These are phyloP conservation scores for Andrena marginata DNA, from an alignment of 2,888 invertebrate species.

Conservation along the genomic window DNA sequence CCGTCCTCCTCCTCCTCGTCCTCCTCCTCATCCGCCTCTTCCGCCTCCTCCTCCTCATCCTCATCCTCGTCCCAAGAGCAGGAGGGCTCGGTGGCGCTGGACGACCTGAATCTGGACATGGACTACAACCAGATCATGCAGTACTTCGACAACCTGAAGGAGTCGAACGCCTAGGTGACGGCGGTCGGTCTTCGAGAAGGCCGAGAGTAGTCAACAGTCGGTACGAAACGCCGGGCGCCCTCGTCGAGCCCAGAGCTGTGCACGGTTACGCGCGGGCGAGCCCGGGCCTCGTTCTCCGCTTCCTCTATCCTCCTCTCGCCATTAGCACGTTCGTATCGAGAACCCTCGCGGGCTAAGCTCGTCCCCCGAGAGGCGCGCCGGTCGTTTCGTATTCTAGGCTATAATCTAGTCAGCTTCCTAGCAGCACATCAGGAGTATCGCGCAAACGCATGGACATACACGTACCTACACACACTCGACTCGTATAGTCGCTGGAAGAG, in stretches of 20 bases:
- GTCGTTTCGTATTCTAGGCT: constrained; percentile 76
- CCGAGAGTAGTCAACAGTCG: constrained; percentile 74
- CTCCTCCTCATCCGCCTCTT: constrained; percentile 67
- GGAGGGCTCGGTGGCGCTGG: constrained; percentile 90
- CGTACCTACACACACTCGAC: constrained; percentile 32
- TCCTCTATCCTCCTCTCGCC: constrained; percentile 46
- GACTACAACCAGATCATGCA: constrained; percentile 99
- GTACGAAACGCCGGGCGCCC: constrained; percentile 63
- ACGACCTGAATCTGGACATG: constrained; percentile 94
- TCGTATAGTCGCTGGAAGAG: neutral
- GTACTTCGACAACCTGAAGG: constrained; percentile 99
- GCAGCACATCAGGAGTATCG: constrained; percentile 80
- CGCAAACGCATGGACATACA: constrained; percentile 61
- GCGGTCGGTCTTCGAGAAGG: constrained; percentile 90
- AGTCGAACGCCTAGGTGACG: constrained; percentile 94
- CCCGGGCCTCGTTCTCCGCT: constrained; percentile 44
- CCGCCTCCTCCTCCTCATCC: constrained; percentile 78
- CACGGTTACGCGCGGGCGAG: neutral
- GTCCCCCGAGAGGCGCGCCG: constrained; percentile 36
- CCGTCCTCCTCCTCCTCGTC: constrained; percentile 80
- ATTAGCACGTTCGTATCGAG: constrained; percentile 44
- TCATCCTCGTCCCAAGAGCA: constrained; percentile 81
- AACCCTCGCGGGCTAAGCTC: constrained; percentile 30
- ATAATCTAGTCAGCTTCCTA: constrained; percentile 85
- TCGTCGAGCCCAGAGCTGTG: constrained; percentile 48